Percentiles rank a stretch among this genome's conserved stretches.
Evolutionary conservation across 2,113 vertebrate species (phyloP).

Genomic region (Phalacrocorax pelagicus): DNA sequence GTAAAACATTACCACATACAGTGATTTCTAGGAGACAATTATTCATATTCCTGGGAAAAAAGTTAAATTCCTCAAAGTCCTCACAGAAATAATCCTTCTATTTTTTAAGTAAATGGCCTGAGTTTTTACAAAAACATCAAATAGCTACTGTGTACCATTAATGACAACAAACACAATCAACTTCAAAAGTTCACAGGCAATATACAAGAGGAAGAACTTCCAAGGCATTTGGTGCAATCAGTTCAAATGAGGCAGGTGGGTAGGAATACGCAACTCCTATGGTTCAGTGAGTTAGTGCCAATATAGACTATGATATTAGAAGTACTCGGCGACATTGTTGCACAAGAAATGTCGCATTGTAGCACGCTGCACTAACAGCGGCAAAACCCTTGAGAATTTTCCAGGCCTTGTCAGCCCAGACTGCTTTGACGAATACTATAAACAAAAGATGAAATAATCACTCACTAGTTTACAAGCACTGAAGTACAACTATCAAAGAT

Average conservation of each 20-base stretch:
- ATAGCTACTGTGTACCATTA: neutral
- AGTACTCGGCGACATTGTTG: neutral
- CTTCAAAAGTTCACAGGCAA: neutral
- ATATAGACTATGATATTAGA: neutral
- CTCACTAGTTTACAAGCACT: conserved; percentile 1
- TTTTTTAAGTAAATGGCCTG: neutral
- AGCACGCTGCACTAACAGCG: neutral
- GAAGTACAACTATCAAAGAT: neutral
- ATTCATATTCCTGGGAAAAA: neutral
- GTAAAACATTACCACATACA: neutral
- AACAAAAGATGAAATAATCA: conserved; percentile 20
- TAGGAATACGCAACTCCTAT: neutral
- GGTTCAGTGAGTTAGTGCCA: neutral
- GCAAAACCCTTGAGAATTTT: conserved; percentile 21
- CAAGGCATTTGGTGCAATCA: neutral
- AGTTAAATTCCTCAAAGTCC: neutral
- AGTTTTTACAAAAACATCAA: neutral
- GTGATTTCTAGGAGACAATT: neutral
- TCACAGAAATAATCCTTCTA: neutral
- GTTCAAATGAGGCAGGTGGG: neutral
- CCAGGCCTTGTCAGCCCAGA: neutral
- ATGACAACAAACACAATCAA: neutral
- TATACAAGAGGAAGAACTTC: neutral
- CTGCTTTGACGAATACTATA: conserved; percentile 9
- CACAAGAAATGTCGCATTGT: neutral